Evolutionary conservation across 2,888 invertebrate species (phyloP).

Genomic region (Liopterus haemorrhoidalis): DNA sequence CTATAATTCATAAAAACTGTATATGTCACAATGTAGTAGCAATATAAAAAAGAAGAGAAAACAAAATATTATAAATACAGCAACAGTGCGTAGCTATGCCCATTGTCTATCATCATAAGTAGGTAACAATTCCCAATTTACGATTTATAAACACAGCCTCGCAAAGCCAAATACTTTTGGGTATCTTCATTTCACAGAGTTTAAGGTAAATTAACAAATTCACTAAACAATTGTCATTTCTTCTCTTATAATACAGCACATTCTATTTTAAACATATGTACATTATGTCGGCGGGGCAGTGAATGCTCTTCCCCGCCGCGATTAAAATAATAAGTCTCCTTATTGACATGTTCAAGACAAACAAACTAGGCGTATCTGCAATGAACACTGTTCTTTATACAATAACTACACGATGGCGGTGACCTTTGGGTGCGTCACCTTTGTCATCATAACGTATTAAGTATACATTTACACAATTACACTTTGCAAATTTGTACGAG

Average conservation of each 20-base stretch:
- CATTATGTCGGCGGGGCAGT: conserved; percentile 4
- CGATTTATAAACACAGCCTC: conserved; percentile 53
- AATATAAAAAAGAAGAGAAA: conserved; percentile 13
- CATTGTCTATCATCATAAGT: conserved; percentile 32
- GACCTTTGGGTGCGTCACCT: conserved; percentile 23
- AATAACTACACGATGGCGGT: conserved; percentile 24
- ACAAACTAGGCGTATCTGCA: too few relatives aligned
- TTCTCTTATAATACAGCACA: conserved; percentile 22
- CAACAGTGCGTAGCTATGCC: conserved; percentile 43
- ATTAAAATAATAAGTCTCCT: too few relatives aligned
- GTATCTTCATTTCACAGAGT: conserved; percentile 39
- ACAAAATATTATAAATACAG: conserved; percentile 33
- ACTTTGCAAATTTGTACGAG: conserved; percentile 23
- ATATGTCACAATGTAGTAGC: conserved; percentile 27
- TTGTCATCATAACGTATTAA: conserved; percentile 20
- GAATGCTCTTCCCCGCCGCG: neutral
- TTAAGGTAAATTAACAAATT: conserved; percentile 21
- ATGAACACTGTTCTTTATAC: too few relatives aligned
- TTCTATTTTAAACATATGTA: conserved; percentile 23
- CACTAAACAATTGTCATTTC: conserved; percentile 19
- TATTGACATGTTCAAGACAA: too few relatives aligned
- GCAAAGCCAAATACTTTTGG: conserved; percentile 56
- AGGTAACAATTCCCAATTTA: conserved; percentile 47
- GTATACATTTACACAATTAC: conserved; percentile 25
- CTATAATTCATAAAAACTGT: conserved; percentile 21